Base-by-base conservation (phyloP, 2,888 invertebrate species). In the Lochmaea capreae region DNA sequence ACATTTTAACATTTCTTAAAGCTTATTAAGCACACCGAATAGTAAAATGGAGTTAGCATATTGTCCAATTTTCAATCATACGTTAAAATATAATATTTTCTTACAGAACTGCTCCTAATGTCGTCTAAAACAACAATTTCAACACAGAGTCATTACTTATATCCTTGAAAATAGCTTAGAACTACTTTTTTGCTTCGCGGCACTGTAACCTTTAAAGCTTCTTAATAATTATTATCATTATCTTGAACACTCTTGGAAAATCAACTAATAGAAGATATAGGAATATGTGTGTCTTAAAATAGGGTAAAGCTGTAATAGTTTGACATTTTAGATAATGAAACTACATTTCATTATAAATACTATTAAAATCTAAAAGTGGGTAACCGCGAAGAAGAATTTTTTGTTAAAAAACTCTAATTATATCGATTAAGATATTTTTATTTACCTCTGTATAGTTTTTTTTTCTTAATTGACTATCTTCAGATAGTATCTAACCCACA, bases 171-270 rank as follows among this genome's bases (percentile, higher is more conserved):
- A 22, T 26, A 22, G 11, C 4, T 58, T 22, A 58, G 57, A 58
- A 58, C 57, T 58, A 58, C 5, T 54, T 58, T 58, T 58, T 58
- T 58, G 22, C 11, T 22, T 5, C 10, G 5, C 49, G 49, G 14
- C 57, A 14, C 11, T 58, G 18, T 58, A 58, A 58, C 57, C 57
- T 58, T 58, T 58, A 57, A 10, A 12, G 11, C 57, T 22, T 11
- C 22, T 18, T 18, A 12, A 58, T 58, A 58, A 58, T 58, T 58
- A 58, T 58, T 10, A 26, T 58, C 26, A 58, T 58, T 58, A 58
- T 58, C 10, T 58, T 22, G 4, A 22, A 54, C 54, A 54, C 54
- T 18, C 54, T 54, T 16, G 54, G 54, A 16, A 54, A 58, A 58
- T 58, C 6, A 22, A 22, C 49, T 49, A 49, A 49, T 49, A n/a